phyloP scores from a whole-genome alignment of 2,888 invertebrate species.

The Amiota minor region DNA sequence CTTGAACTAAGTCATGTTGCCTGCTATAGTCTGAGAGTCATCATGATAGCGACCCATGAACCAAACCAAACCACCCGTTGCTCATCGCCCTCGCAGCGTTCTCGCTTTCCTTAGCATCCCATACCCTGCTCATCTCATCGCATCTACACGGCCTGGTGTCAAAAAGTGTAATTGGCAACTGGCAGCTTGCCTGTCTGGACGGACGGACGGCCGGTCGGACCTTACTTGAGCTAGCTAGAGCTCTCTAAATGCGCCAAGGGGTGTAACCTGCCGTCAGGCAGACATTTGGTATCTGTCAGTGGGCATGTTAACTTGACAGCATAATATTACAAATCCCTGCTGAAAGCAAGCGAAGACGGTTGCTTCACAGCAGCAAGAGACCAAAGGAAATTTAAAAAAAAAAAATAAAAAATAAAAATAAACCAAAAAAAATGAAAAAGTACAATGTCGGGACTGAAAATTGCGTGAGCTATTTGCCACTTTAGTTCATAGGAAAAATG shows the following conservation, averaged over 20 bases:
- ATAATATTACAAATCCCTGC: conserved; percentile 70
- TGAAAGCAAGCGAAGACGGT: conserved; percentile 65
- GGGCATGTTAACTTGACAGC: conserved; percentile 66
- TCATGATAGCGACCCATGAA: background rate
- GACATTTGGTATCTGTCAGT: conserved; percentile 65
- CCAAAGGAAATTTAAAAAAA: conserved; percentile 49
- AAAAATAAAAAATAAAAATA: background rate
- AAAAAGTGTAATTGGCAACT: conserved; percentile 70
- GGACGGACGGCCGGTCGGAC: conserved; percentile 24
- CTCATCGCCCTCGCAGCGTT: conserved; percentile 36
- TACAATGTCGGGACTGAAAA: conserved; percentile 25
- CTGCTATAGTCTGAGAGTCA: no score
- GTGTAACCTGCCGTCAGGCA: conserved; percentile 51
- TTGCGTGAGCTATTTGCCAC: background rate
- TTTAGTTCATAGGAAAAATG: background rate
- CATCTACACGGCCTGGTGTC: conserved; percentile 57
- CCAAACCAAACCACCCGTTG: conserved; percentile 32
- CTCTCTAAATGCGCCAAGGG: conserved; percentile 36
- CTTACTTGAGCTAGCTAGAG: background rate
- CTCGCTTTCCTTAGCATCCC: background rate
- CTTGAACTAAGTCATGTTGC: no score
- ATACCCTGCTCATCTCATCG: conserved; percentile 34
- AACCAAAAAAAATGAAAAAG: conserved; percentile 22
- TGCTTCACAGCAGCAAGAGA: conserved; percentile 36
- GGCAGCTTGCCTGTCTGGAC: conserved; percentile 41